Base-by-base conservation (phyloP, 2,113 vertebrate genomes). In the Datnioides undecimradiatus region DNA sequence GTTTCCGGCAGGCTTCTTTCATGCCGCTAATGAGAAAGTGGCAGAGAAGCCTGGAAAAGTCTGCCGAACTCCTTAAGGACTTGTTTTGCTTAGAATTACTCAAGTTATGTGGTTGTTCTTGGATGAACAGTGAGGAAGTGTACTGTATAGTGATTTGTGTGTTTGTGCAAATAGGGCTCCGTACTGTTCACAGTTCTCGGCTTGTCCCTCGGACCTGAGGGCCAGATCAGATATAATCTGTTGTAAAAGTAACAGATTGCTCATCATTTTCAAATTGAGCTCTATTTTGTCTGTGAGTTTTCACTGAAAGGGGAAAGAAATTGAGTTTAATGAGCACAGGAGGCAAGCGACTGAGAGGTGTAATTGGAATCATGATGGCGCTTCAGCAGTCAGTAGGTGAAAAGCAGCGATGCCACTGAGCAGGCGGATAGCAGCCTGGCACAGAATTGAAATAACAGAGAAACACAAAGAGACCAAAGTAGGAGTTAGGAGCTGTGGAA, bases 11-110 rank as follows among this genome's bases (percentile, higher is more conserved):
- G 76, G 38, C 82, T 58, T 81, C 86, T 91, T 93, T 93, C 70
- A 90, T 84, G 88, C 74, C 33, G 66, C 63, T 89, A 80, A 91
- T 93, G 87, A 89, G 73, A 90, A 90, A 87, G 84, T 87, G 67
- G 59, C 72, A 43, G 67, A 76, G 69, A 85, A 76, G 82, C 60
- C 72, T 71, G 54, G 21, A 76, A 84, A 91, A 80, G 73, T 85
- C 70, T 76, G 46, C 59, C 31, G n/a, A 79, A 87, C 59, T 73
- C 74, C 8, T 0, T 64, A 16, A 80, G 74, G 81, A 90, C 82
- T 85, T 77, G 29, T 85, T 88, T 77, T 63, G 45, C 40, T 72
- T 23, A 49, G 55, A 86, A 86, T 83, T 34, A 71, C 33, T 49
- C 10, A 67, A 58, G 67, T 70, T 70, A 48, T 73, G 62, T 67